Evolutionary conservation across 2,888 invertebrate genomes (phyloP).

Genomic region (Epiblema foenella): DNA sequence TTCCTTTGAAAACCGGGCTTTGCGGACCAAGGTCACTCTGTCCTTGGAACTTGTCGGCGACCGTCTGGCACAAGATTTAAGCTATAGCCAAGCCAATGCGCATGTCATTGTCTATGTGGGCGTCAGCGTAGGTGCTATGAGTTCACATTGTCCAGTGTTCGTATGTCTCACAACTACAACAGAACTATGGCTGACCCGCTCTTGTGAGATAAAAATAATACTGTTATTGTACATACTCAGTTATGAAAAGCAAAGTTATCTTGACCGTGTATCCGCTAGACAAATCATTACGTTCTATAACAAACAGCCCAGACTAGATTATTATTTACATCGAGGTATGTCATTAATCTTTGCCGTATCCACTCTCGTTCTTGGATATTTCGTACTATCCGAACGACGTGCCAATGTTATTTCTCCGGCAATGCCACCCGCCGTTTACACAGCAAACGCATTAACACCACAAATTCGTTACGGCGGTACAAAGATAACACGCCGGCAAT

Average conservation of each 20-base stretch:
- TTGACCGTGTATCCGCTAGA: conserved; percentile 1
- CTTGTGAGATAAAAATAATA: no score
- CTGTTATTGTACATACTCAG: no score
- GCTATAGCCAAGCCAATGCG: no score
- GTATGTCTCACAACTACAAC: no score
- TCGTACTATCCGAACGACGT: conserved; percentile 23
- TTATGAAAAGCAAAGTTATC: background rate
- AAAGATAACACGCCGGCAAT: conserved; percentile 46
- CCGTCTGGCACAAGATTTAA: no score
- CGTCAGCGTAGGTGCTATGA: no score
- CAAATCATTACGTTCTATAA: background rate
- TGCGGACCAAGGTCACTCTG: no score
- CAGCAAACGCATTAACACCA: conserved; percentile 47
- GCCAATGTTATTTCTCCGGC: conserved; percentile 45
- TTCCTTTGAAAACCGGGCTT: no score
- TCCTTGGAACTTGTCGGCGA: no score
- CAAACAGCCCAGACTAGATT: background rate
- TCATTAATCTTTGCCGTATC: conserved; percentile 34
- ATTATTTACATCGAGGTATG: conserved; percentile 1
- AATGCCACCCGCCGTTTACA: conserved; percentile 44
- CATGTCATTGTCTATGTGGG: no score
- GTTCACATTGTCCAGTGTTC: no score
- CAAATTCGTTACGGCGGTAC: conserved; percentile 44
- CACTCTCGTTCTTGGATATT: conserved; percentile 28
- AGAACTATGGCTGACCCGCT: no score